Base-by-base conservation (phyloP, 2,797 vertebrate genomes). In the Antrozous pallidus region DNA sequence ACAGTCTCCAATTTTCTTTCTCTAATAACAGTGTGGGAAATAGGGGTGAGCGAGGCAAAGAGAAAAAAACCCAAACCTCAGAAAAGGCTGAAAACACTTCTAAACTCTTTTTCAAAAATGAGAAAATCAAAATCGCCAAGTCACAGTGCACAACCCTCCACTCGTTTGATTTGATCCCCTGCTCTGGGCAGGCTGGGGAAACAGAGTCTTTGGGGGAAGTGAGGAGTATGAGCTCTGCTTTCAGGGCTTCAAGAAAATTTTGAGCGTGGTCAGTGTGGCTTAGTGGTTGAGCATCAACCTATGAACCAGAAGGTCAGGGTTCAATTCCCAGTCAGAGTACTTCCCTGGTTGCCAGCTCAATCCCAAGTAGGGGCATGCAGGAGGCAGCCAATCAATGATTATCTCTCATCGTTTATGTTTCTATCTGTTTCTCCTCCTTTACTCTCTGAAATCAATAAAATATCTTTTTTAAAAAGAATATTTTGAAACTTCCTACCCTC, bases 71-170 rank as follows among this genome's bases (percentile, higher is more conserved):
- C 94, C 83, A 96, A 96, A 95, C 97, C 94, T 96, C 94, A 86
- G 93, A 75, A 95, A 92, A 96, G 90, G 90, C 95, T 95, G 93
- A 94, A 96, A 97, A 96, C 84, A 93, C 38, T 91, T 56, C 69
- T 87, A 93, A 85, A 84, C 67, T 75, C 47, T 49, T 31, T 79
- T 90, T 91, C 73, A 74, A 75, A 94, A 86, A 84, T 28, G 42
- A 95, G 61, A 92, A 96, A 88, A 92, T 94, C 45, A 73, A 56
- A 77, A 88, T 93, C 18, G 8, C 54, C 88, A 88, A 88, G 67
- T 93, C 80, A n/a, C 36, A 42, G 22, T 51, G 51, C 70, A 81
- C 18, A 40, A 17, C 47, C 2, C 28, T 81, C 47, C n/a, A 13
- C 74, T 69, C 36, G 13, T 16, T 77, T 70, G 13, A 42, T 17